Conservation (phyloP, 2,113 vertebrate species). For the Zapus hudsonius region DNA sequence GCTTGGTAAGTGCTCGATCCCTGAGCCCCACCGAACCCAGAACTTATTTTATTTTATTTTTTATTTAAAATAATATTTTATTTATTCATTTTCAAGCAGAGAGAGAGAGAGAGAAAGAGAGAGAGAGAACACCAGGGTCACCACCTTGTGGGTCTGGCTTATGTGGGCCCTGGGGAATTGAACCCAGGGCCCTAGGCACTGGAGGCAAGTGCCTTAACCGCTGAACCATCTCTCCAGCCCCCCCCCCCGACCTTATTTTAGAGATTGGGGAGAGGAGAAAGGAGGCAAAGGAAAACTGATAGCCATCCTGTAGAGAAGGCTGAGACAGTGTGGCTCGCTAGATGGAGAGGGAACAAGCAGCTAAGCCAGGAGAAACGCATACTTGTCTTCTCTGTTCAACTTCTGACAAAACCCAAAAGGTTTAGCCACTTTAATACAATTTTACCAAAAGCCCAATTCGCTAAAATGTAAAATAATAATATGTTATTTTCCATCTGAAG, state of each 20-base stretch:
- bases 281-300: neutral
- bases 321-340: neutral
- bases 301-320: neutral
- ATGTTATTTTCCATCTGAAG: neutral
- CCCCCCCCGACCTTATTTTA: too few species aligned
- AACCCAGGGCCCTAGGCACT: too few species aligned
- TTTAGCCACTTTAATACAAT: neutral
- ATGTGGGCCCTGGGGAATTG: too few species aligned
- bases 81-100: too few species aligned
- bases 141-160: too few species aligned
- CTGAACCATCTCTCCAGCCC: too few species aligned
- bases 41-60: too few species aligned
- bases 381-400: neutral
- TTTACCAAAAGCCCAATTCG: neutral
- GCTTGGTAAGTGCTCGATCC: neutral
- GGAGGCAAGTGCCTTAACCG: too few species aligned
- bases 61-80: too few species aligned
- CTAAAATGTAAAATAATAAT: constrained; percentile 11
- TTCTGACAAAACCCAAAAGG: neutral
- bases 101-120: too few species aligned
- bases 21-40: neutral
- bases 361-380: too few species aligned
- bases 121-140: too few species aligned
- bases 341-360: neutral
- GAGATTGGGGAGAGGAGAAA: neutral